Conservation (phyloP, 2,113 vertebrate species). For the Oceanites oceanicus region DNA sequence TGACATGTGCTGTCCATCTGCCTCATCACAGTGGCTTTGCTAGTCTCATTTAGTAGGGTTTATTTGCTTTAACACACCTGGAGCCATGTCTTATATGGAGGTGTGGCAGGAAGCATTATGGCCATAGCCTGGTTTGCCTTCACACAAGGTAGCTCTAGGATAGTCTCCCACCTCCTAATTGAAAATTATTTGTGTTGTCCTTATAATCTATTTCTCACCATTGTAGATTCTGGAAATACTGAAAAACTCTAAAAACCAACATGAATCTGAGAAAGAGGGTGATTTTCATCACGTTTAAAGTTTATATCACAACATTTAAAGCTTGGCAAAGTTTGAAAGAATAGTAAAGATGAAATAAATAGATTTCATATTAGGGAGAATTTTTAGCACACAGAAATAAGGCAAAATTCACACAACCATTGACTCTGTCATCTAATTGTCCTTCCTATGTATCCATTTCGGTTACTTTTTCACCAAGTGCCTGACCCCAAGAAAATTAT, state of each 20-base stretch:
- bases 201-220: neutral
- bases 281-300: neutral
- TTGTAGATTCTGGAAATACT: neutral
- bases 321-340: neutral
- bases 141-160: slow-evolving; percentile 79
- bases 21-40: slow-evolving; percentile 87
- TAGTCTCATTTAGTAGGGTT: slow-evolving; percentile 97
- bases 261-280: neutral
- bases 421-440: neutral
- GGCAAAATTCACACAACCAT: neutral
- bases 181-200: neutral
- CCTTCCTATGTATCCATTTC: neutral
- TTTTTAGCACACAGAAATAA: neutral
- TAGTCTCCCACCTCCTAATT: neutral
- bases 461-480: neutral
- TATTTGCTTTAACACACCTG: slow-evolving; percentile 98
- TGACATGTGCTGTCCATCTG: slow-evolving; percentile 92
- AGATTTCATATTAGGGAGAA: neutral
- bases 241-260: neutral
- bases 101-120: slow-evolving; percentile 86
- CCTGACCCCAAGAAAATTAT: too few relatives aligned
- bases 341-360: neutral
- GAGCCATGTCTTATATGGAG: slow-evolving; percentile 95
- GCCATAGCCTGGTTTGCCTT: slow-evolving; percentile 92
- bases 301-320: neutral